phyloP scores from a whole-genome alignment of 2,888 invertebrate genomes.

The Dorcus parallelipipedus region DNA sequence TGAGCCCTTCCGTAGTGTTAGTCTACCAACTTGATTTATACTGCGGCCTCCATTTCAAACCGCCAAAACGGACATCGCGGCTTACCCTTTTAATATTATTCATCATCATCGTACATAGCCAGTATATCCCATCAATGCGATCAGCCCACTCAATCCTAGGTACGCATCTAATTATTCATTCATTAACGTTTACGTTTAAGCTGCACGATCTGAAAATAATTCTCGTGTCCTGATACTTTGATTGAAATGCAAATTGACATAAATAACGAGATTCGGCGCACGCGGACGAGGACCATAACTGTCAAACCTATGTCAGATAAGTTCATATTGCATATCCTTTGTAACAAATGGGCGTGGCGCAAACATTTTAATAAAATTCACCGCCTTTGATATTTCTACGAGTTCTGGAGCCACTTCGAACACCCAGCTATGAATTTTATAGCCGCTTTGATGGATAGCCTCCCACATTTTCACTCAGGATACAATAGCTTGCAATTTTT shows the following conservation, averaged over 20 bases:
- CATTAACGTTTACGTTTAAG: too few species aligned
- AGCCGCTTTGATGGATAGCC: too few species aligned
- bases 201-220: too few species aligned
- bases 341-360: constrained; percentile 2
- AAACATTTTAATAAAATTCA: constrained; percentile 14
- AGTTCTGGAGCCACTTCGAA: constrained; percentile 1
- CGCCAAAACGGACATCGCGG: not conserved
- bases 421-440: too few species aligned
- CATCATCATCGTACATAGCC: too few species aligned
- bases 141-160: too few species aligned
- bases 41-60: constrained; percentile 7
- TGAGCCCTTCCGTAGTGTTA: constrained; percentile 9
- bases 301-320: constrained; percentile 39
- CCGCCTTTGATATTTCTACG: constrained; percentile 8
- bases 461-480: too few species aligned
- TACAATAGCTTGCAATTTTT: too few species aligned
- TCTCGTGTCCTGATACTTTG: constrained; percentile 2
- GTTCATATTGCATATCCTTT: constrained; percentile 11
- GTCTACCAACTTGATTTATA: constrained; percentile 12
- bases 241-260: constrained; percentile 37
- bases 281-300: constrained; percentile 38
- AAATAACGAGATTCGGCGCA: constrained; percentile 37
- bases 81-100: too few species aligned
- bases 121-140: too few species aligned
- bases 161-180: too few species aligned